Conservation (phyloP, 2,797 vertebrate genomes). For the Anabacerthia variegaticeps region DNA sequence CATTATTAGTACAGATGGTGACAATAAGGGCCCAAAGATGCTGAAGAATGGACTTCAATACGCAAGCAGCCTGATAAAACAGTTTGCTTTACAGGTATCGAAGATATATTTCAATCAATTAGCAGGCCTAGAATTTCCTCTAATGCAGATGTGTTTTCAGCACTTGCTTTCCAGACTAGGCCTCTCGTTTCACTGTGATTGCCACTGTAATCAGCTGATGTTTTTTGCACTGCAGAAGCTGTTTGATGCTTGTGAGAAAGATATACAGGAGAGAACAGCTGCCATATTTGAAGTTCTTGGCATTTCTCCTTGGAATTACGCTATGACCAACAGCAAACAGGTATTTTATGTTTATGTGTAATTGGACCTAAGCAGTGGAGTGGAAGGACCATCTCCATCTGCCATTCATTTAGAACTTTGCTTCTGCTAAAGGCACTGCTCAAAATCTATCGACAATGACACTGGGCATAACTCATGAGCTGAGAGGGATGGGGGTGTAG, state of each 20-base stretch:
- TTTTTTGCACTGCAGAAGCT: background rate
- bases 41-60: background rate
- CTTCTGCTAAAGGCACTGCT: background rate
- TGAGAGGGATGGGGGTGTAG: background rate
- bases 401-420: background rate
- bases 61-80: background rate
- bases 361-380: background rate
- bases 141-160: background rate
- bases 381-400: background rate
- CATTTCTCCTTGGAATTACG: rapidly evolving
- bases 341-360: background rate
- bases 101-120: background rate
- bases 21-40: background rate
- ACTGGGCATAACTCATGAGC: background rate
- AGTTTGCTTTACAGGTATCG: background rate
- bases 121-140: background rate
- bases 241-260: background rate
- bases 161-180: background rate
- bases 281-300: background rate
- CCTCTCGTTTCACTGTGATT: background rate
- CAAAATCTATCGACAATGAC: background rate
- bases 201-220: background rate
- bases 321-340: background rate
- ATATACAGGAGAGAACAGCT: background rate
- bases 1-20: background rate